Base-by-base conservation (phyloP, 1,140 invertebrate species). In the Temnothorax longispinosus region DNA sequence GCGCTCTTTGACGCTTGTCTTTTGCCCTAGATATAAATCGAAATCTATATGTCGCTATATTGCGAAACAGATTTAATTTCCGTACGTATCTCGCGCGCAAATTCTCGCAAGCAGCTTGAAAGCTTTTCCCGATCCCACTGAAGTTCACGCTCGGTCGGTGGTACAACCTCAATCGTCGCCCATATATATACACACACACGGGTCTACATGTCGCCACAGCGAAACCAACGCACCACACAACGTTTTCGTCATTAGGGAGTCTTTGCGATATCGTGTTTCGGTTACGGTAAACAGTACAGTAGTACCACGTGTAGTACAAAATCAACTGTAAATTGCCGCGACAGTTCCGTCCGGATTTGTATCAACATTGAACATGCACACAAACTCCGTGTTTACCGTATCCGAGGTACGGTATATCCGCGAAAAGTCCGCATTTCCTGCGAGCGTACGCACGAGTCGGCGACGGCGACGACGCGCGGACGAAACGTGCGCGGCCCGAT, bases 191-290 rank as follows among this genome's bases (percentile, higher is more conserved):
- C 15, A 41, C 5, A 27, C 21, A 38, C n/a, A 21, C 35, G 35
- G 38, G n/a, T 65, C 32, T n/a, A 32, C 44, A n/a, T 21, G 54
- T 44, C 54, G 21, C 38, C 38, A 44, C 21, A 8, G 8, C 67
- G 27, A 72, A 72, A 32, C 54, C 56, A 27, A 50, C 54, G 80
- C 80, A 84, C 54, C 69, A 54, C 69, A 58, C 78, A 67, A 71
- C 50, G 69, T 72, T 84, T 84, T 84, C 80, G 80, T 84, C 80
- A 84, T 84, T 84, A 84, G 80, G 54, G 54, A 84, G 80, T 84
- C 80, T 84, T 84, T 84, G 80, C 80, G 80, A 84, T 84, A 84
- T 32, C 69, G 80, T 41, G 69, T 58, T 50, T 50, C 80, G 69
- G 69, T 84, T 84, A 75, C 80, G 80, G 80, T 84, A 84, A 84